Conservation (phyloP, 2,113 vertebrate genomes). For the Sceloporus tristichus region DNA sequence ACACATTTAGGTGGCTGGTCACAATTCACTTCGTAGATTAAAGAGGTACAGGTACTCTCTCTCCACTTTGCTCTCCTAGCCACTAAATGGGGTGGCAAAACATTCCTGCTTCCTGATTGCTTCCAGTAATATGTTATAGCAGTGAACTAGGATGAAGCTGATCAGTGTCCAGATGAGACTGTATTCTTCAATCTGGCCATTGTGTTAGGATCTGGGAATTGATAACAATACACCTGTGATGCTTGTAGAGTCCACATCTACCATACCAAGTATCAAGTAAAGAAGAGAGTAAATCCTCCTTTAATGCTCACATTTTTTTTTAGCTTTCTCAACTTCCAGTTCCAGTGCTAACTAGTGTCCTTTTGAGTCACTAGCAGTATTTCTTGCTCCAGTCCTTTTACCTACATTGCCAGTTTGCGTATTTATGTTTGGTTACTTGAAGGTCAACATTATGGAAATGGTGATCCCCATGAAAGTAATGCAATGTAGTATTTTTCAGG, state of each 20-base stretch:
- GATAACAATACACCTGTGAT: background rate
- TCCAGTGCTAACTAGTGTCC: background rate
- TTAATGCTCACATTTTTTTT: background rate
- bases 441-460: too few relatives aligned
- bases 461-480: background rate
- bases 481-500: background rate
- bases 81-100: background rate
- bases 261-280: too few relatives aligned
- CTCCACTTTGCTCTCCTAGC: background rate
- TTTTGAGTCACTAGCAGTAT: background rate
- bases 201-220: background rate
- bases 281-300: background rate
- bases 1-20: background rate
- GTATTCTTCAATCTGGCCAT: background rate
- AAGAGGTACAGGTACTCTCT: background rate
- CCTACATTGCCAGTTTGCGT: too few relatives aligned
- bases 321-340: background rate
- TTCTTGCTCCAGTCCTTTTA: too few relatives aligned
- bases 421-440: too few relatives aligned
- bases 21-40: background rate
- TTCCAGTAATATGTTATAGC: background rate
- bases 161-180: background rate
- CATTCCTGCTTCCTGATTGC: background rate
- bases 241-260: background rate
- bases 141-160: background rate